Evolutionary conservation across 2,888 invertebrate species (phyloP).

Genomic region (Julus scanicus): DNA sequence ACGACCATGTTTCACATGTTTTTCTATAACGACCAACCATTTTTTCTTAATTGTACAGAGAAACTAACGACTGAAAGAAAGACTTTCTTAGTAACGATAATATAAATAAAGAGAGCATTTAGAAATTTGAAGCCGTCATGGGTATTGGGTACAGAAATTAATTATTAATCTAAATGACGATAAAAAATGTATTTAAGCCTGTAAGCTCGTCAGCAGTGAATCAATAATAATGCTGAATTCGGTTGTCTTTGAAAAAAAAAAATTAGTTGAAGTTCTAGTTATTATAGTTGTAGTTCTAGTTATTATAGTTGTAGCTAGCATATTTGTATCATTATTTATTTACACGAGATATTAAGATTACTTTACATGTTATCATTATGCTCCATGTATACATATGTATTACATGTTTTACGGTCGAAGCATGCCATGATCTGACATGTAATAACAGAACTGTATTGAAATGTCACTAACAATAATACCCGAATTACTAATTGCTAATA

Average conservation of each 20-base stretch:
- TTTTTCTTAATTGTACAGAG: conserved; percentile 6
- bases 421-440: no score
- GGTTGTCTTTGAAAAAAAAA: neutral
- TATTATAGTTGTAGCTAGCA: no score
- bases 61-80: neutral
- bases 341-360: no score
- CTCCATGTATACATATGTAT: no score
- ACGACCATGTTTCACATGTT: neutral
- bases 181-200: neutral
- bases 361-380: no score
- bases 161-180: neutral
- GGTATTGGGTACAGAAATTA: neutral
- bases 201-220: neutral
- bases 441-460: no score
- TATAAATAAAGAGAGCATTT: neutral
- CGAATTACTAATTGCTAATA: no score
- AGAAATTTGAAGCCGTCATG: neutral
- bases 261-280: no score
- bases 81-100: neutral
- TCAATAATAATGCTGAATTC: neutral
- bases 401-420: no score
- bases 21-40: neutral
- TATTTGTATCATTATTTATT: no score
- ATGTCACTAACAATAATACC: no score
- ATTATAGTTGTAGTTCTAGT: no score